A percentile compares a stretch with the other conserved stretches of the same genome.
Evolutionary conservation across 2,797 vertebrate genomes (phyloP).

Genomic region (Liasis olivaceus): DNA sequence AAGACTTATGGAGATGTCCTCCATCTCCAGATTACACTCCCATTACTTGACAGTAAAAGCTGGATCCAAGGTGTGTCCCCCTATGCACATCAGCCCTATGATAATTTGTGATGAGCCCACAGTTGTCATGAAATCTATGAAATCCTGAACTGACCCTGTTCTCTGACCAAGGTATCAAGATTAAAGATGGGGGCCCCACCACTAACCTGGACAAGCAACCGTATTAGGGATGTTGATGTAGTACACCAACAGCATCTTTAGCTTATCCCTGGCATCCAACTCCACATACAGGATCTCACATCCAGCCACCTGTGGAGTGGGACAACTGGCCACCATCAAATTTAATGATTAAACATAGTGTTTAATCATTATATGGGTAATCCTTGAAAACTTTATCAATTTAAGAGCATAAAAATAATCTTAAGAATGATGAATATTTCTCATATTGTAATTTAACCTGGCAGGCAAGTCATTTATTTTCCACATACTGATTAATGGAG

Average conservation of each 20-base stretch:
- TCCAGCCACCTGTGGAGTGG: neutral
- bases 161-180: neutral
- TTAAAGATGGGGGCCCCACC: neutral
- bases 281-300: neutral
- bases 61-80: neutral
- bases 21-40: neutral
- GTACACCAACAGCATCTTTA: neutral
- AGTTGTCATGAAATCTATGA: neutral
- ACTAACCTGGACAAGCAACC: neutral
- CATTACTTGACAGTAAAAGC: neutral
- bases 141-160: neutral
- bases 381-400: neutral
- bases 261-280: neutral
- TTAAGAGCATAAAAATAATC: neutral
- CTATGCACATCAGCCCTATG: neutral
- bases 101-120: neutral
- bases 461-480: slow-evolving; percentile 28
- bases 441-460: neutral
- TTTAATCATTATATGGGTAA: neutral
- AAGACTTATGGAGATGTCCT: neutral
- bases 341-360: neutral
- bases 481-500: slow-evolving; percentile 8
- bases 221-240: neutral
- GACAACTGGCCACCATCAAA: neutral
- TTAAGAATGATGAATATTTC: neutral